Base-by-base conservation (phyloP, 2,113 vertebrate species). In the Megaceryle torquata region DNA sequence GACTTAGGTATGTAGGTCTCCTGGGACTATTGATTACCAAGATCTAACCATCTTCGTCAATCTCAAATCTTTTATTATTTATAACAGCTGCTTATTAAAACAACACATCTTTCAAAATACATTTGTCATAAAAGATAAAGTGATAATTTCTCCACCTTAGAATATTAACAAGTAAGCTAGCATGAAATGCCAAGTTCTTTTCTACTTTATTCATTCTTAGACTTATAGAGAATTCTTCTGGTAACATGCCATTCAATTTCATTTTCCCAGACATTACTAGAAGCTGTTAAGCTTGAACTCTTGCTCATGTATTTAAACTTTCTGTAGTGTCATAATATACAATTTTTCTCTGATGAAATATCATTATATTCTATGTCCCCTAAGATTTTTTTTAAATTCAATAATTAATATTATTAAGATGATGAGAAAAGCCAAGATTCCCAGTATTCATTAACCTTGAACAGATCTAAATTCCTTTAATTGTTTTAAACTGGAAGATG, bases 401-500 rank as follows among this genome's bases (percentile, higher is more conserved):
- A 80, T 91, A 89, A 82, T 89, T 91, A 82, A 85, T 76, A 88
- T 85, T 67, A 82, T 44, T 82, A 91, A 79, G 51, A 78, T 48
- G 35, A 85, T 74, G 41, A 88, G 63, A 88, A 91, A 89, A 83
- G 28, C 11, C 29, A 91, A 57, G 15, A 15, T 83, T 93, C 63
- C 60, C 54, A 71, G 56, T 77, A 86, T 60, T 89, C 79, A 93
- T 86, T 93, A 88, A 88, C 37, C 71, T 89, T 70, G 54, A 85
- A 77, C 41, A 83, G n/a, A 89, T 48, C n/a, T 67, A 82, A 83
- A 86, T 67, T 77, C 20, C 22, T 94, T 57, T 72, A 92, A 85
- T 46, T 70, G 46, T 71, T 94, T 94, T 86, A 96, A 96, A 88
- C 68, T 56, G 16, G 63, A 96, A 89, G 64, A 86, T 63, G 35